phyloP scores from a whole-genome alignment of 2,113 vertebrate species.

The Trogon melanurus region DNA sequence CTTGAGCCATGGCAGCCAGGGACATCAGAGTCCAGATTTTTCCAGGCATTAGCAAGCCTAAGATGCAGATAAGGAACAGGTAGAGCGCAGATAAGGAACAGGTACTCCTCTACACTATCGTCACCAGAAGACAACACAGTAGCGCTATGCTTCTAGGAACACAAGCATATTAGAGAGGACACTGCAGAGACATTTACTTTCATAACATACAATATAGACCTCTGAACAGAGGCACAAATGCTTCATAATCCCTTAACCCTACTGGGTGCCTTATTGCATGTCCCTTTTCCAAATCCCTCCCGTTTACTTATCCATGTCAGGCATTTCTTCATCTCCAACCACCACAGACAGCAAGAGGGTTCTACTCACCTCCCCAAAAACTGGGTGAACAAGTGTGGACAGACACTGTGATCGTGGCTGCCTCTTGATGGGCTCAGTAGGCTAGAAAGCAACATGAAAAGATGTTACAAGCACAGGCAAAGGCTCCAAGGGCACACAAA shows the following conservation, averaged over 20 bases:
- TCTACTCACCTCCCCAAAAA: slow-evolving; percentile 92
- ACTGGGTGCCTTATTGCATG: neutral
- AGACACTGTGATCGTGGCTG: slow-evolving; percentile 94
- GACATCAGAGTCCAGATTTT: neutral
- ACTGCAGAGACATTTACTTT: accelerated
- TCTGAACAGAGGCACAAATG: neutral
- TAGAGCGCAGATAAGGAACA: neutral
- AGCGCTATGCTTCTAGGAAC: neutral
- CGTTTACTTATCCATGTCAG: neutral
- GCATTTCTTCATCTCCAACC: neutral
- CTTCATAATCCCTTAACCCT: neutral
- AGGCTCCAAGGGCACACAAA: neutral
- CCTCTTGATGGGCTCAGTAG: slow-evolving; percentile 87
- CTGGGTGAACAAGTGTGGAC: slow-evolving; percentile 91
- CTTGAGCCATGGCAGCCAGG: accelerated
- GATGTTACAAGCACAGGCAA: neutral
- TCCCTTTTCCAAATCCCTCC: neutral
- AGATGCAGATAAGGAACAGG: neutral
- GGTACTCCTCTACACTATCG: neutral
- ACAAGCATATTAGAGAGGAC: neutral
- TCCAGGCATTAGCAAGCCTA: neutral
- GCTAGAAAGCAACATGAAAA: slow-evolving; percentile 26
- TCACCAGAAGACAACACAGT: neutral
- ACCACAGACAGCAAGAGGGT: neutral
- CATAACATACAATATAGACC: neutral